Evolutionary conservation across 2,888 invertebrate species (phyloP), one percentile per base, ranked within the genome.

Genomic region (Papilio protenor): DNA sequence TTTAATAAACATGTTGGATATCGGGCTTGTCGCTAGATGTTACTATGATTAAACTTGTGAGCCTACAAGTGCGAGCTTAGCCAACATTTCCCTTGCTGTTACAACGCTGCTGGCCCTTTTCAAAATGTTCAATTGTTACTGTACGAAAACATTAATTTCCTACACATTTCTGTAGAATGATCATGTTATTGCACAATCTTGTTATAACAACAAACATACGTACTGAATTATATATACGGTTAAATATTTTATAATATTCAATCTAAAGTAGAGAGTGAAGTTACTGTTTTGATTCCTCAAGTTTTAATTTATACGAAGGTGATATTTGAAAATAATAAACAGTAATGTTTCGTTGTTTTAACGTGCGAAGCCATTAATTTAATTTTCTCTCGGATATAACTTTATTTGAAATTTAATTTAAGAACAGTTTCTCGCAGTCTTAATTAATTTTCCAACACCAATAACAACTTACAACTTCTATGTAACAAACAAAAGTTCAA

Each of bases 391-490:
- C 23, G 59, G 64, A 49, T 64, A 74, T 64, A 61, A 74, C 47
- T 74, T 61, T 74, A 59, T 69, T 61, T 16, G 23, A 47, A 74
- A 74, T 64, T 74, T 49, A 74, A 74, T 74, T 61, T 61, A 61
- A 61, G 59, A 74, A 64, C 74, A 64, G 47, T 74, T 74, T 23
- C 47, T 47, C 74, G 49, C 27, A 74, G 47, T 74, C 74, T 74
- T 74, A 64, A 74, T 74, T 74, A 74, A 74, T 61, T 64, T 74
- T 74, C 23, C 27, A 73, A 73, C 73, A 59, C 55, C 55, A 73
- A 73, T 73, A 61, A 74, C 49, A 74, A 73, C 21, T 73, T 45
- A 73, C 55, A 61, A 74, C 61, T 74, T 74, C 16, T 47, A 64
- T 64, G 64, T 47, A 49, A 47, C 49, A 74, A 74, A 74, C 74